Conservation (phyloP, 37 sponge, comb jelly and placozoan species). For the Ephydatia muelleri region DNA sequence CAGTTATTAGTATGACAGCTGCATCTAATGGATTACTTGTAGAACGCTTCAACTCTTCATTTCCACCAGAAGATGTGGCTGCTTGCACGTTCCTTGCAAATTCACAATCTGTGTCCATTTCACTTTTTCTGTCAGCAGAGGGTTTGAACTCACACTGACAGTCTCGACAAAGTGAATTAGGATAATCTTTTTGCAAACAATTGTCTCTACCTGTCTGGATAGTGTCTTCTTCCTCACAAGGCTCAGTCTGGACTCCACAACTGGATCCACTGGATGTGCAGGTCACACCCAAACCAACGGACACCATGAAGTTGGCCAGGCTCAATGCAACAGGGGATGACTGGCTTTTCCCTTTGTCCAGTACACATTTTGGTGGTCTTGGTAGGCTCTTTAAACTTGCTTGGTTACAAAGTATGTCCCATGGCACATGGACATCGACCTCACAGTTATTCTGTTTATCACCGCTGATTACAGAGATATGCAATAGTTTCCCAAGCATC, state of each 20-base stretch:
- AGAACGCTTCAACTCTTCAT: too few species aligned
- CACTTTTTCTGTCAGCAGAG: too few species aligned
- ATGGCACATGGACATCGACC: background rate
- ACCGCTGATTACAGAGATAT: background rate
- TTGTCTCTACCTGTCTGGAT: too few species aligned
- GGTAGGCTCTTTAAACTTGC: background rate
- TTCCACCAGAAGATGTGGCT: too few species aligned
- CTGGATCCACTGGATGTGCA: background rate
- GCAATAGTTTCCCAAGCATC: background rate
- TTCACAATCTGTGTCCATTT: too few species aligned
- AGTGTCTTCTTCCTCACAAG: background rate
- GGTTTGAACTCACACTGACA: background rate
- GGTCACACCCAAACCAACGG: background rate
- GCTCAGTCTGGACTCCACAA: background rate
- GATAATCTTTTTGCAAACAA: background rate
- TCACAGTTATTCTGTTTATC: background rate
- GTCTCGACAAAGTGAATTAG: background rate
- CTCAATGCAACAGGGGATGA: background rate
- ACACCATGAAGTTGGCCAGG: background rate
- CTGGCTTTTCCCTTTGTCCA: background rate
- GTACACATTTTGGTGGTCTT: background rate
- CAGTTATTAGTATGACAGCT: too few species aligned
- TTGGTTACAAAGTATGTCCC: background rate
- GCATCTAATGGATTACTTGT: too few species aligned
- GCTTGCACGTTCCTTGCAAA: too few species aligned